A percentile compares a stretch with the other conserved stretches of the same genome.
Conservation (phyloP, 2,888 invertebrate species). For the Melinaea menophilus region DNA sequence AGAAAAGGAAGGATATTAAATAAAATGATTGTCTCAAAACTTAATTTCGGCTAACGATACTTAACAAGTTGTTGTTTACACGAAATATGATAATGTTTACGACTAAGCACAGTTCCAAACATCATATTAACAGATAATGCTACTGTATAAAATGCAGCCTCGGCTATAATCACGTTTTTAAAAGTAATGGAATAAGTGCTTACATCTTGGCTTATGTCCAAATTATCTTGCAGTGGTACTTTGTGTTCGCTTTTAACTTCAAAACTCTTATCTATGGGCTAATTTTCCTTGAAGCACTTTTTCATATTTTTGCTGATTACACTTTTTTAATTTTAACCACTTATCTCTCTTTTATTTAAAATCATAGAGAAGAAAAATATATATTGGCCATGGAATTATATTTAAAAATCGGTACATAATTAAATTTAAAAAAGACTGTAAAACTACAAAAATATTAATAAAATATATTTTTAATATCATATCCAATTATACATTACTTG, state of each 20-base stretch:
- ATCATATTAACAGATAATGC: constrained; percentile 11
- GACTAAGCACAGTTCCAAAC: not conserved
- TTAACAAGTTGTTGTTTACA: not conserved
- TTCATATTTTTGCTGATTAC: constrained; percentile 28
- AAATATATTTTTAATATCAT: too few species aligned
- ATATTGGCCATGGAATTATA: not conserved
- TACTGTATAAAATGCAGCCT: constrained; percentile 16
- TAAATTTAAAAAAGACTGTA: too few species aligned
- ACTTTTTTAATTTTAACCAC: not conserved
- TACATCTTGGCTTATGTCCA: constrained; percentile 30
- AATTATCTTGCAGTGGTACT: constrained; percentile 27
- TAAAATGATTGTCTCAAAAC: too few species aligned
- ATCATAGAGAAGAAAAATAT: not conserved
- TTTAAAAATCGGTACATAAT: not conserved
- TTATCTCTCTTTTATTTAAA: not conserved
- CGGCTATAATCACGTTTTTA: constrained; percentile 30
- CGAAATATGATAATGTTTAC: constrained; percentile 1
- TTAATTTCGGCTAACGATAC: too few species aligned
- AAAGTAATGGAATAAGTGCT: constrained; percentile 32
- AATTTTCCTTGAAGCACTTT: constrained; percentile 31
- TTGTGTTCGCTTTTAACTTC: constrained; percentile 22
- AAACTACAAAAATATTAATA: too few species aligned
- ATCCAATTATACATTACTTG: too few species aligned
- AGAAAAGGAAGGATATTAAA: too few species aligned
- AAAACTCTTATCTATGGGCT: constrained; percentile 24